phyloP scores from a whole-genome alignment of 2,888 invertebrate genomes.

The Tetheella fluctuosa region DNA sequence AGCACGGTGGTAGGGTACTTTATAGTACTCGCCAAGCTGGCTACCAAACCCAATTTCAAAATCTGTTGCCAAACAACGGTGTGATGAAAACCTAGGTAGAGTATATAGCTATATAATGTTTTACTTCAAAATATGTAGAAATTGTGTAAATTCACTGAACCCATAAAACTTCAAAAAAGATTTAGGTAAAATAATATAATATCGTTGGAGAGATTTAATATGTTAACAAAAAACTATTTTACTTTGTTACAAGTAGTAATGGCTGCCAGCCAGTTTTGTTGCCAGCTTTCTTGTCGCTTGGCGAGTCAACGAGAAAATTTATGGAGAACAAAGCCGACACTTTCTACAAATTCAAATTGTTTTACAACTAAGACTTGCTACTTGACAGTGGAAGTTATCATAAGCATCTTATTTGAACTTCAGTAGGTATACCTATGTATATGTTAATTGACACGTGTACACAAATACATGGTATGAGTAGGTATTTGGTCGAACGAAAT shows the following conservation, averaged over 20 bases:
- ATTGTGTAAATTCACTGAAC: background rate
- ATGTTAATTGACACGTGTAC: too few relatives aligned
- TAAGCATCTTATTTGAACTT: background rate
- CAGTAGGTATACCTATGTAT: too few relatives aligned
- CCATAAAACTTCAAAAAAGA: background rate
- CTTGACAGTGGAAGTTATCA: background rate
- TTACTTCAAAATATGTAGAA: too few relatives aligned
- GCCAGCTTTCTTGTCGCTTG: background rate
- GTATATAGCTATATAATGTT: too few relatives aligned
- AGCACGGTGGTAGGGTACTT: too few relatives aligned
- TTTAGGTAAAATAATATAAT: background rate
- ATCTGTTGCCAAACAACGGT: too few relatives aligned
- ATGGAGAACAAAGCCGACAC: background rate
- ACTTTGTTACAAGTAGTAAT: background rate
- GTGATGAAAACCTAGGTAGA: too few relatives aligned
- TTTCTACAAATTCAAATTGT: background rate
- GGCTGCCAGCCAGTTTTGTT: background rate
- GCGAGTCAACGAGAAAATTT: background rate
- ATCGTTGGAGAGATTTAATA: background rate
- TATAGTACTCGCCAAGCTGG: too few relatives aligned
- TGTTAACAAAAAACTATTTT: background rate
- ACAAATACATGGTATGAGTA: background rate
- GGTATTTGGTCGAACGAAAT: background rate
- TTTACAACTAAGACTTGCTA: background rate
- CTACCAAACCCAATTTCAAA: too few relatives aligned